A percentile compares a stretch with the other conserved stretches of the same genome.
These are phyloP conservation scores for Podarcis lilfordi DNA, from an alignment of 2,797 vertebrate species.

Conservation along the genomic window DNA sequence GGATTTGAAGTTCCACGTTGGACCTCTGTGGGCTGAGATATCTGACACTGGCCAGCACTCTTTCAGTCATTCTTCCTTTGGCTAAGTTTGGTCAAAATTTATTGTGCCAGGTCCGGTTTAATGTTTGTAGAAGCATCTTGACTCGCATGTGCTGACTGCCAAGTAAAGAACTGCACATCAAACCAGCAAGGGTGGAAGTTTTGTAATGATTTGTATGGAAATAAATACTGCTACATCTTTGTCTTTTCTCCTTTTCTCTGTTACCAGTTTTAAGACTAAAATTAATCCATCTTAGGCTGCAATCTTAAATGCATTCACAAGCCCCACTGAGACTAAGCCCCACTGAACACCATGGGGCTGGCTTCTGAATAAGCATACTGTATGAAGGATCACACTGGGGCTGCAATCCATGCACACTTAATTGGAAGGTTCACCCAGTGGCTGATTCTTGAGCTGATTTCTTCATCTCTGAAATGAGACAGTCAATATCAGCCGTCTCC, in stretches of 20 bases:
- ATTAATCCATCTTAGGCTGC: neutral
- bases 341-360: neutral
- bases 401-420: no score
- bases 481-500: no score
- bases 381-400: no score
- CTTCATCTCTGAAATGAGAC: no score
- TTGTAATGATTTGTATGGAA: conserved; percentile 72
- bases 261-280: neutral
- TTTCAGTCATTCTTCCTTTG: neutral
- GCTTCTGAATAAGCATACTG: no score
- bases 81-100: neutral
- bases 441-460: no score
- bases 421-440: no score
- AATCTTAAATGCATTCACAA: neutral
- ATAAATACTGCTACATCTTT: conserved; percentile 59
- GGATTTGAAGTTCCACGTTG: neutral
- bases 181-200: conserved; percentile 25
- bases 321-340: neutral
- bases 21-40: neutral
- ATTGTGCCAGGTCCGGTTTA: neutral
- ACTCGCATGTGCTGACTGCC: no score
- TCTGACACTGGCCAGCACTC: neutral
- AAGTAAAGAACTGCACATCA: neutral
- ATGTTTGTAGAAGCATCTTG: neutral
- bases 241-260: neutral